Conservation (phyloP, 2,797 vertebrate genomes). For the Neostethus bicornis region DNA sequence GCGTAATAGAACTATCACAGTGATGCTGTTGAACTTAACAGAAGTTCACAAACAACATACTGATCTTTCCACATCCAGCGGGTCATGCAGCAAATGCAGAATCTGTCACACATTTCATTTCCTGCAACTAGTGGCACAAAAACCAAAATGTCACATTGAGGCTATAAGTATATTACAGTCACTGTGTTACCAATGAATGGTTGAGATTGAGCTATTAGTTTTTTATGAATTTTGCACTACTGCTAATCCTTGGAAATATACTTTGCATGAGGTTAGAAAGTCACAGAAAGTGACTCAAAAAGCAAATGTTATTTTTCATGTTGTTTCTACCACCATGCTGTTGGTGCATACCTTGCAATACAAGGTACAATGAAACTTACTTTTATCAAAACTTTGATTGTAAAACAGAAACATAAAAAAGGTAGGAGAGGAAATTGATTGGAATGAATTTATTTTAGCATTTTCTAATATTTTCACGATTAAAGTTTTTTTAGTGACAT, state of each 20-base stretch:
- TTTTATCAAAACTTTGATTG: too few species aligned
- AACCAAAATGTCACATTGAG: constrained; percentile 36
- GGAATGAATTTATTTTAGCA: too few species aligned
- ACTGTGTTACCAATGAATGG: constrained; percentile 6
- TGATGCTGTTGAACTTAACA: constrained; percentile 57
- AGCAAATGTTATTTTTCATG: too few species aligned
- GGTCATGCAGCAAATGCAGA: constrained; percentile 57
- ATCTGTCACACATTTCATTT: constrained; percentile 58
- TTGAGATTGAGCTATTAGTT: constrained; percentile 11
- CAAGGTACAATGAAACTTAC: too few species aligned
- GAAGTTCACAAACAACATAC: constrained; percentile 32
- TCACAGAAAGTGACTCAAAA: neutral
- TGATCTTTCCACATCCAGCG: constrained; percentile 36
- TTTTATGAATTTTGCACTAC: constrained; percentile 7
- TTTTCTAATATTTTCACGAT: too few species aligned
- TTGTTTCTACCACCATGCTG: too few species aligned
- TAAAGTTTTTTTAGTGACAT: too few species aligned
- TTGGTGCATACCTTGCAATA: too few species aligned
- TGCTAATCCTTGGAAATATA: constrained; percentile 5
- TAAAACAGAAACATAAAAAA: too few species aligned
- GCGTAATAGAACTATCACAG: constrained; percentile 43
- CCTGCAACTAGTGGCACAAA: constrained; percentile 65
- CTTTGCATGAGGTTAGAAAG: neutral
- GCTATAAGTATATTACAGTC: constrained; percentile 38
- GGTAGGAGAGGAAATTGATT: too few species aligned